A percentile compares a stretch with the other conserved stretches of the same genome.
phyloP scores from a whole-genome alignment of 35 echinoderm and acorn worm species.

The Apostichopus parvimensis region DNA sequence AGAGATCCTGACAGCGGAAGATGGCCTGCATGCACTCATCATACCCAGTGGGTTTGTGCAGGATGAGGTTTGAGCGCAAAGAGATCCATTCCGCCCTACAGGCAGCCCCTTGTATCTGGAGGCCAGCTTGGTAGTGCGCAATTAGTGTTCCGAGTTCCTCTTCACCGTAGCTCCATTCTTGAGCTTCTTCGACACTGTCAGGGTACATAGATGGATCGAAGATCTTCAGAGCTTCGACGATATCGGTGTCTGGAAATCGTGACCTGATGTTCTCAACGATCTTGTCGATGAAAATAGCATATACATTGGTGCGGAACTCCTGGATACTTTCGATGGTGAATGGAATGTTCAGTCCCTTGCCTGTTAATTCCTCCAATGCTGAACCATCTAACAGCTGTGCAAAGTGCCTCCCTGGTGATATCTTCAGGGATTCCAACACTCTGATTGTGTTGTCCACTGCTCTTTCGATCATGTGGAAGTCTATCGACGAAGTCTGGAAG shows the following conservation, averaged over 20 bases:
- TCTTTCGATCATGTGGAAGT: conserved; percentile 15
- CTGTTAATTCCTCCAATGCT: conserved; percentile 1
- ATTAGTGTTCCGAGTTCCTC: neutral
- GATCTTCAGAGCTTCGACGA: neutral
- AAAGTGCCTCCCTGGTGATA: conserved; percentile 3
- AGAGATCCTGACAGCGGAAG: too few species aligned
- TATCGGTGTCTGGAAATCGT: neutral
- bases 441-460: conserved; percentile 28
- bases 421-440: conserved; percentile 11
- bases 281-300: neutral
- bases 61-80: neutral
- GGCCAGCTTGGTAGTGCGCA: neutral
- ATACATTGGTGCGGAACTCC: neutral
- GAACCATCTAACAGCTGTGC: conserved; percentile 32
- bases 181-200: neutral
- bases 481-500: conserved; percentile 39
- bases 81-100: neutral
- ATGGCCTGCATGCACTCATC: too few species aligned
- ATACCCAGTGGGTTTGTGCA: too few species aligned
- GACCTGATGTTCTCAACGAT: conserved; percentile 13
- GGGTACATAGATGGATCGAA: neutral
- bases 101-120: neutral
- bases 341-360: neutral
- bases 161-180: conserved; percentile 5
- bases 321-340: neutral